Conservation (phyloP, 2,113 vertebrate species). For the Galbula dea region DNA sequence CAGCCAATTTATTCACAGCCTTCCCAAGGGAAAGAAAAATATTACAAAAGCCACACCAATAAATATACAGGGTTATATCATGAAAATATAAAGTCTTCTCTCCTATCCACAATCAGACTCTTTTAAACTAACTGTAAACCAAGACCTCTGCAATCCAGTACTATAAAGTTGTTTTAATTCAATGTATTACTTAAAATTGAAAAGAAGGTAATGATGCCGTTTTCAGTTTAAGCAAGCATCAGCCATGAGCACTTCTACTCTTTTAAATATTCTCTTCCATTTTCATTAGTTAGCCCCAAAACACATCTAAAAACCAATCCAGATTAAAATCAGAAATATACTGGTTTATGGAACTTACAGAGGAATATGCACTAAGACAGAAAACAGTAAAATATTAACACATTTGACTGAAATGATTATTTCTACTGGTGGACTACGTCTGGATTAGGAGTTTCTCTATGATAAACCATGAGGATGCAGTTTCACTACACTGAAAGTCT, state of each 20-base stretch:
- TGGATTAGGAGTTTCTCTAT: background rate
- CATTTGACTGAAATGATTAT: background rate
- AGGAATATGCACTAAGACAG: background rate
- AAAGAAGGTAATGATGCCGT: background rate
- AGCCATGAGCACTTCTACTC: background rate
- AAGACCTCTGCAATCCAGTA: background rate
- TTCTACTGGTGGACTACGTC: background rate
- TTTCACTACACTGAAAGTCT: background rate
- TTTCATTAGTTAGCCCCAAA: background rate
- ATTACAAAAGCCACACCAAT: background rate
- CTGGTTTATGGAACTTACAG: background rate
- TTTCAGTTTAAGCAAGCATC: background rate
- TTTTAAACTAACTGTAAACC: background rate
- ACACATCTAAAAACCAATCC: background rate
- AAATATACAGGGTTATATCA: background rate
- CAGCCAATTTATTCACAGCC: constrained; percentile 97
- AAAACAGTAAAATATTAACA: background rate
- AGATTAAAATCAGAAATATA: background rate
- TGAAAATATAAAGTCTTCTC: background rate
- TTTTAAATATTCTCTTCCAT: background rate
- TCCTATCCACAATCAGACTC: background rate
- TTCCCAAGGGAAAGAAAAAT: constrained; percentile 35
- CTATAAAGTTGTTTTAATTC: background rate
- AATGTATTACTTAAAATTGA: background rate
- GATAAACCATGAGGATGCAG: background rate